Evolutionary conservation across 2,888 invertebrate genomes (phyloP), one percentile per base, ranked within the genome.

Genomic region (Macrosiphum euphorbiae): DNA sequence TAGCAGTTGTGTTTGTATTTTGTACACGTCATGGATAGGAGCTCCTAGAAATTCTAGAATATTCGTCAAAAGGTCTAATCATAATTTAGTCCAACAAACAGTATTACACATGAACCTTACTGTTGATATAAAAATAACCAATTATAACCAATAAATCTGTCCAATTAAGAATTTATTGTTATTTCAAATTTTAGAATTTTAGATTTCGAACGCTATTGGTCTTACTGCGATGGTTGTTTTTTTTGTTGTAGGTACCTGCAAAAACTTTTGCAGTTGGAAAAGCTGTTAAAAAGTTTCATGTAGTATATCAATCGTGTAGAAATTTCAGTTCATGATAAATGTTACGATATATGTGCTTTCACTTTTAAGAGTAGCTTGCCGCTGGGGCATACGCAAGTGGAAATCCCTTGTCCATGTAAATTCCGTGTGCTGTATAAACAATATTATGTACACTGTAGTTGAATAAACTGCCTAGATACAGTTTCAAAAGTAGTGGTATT

Each of bases 321-420:
- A 35, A 78, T 78, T 78, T 88, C 13, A 88, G 55, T 88, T 41
- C 88, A 55, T 35, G 78, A 35, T 35, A 78, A 78, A 78, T 78
- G 35, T 78, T 78, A 78, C 78, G 20, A n/a, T 67, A 78, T 78
- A 78, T 78, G 78, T 20, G 5, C 7, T n/a, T 78, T 35, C 35
- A 7, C 20, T 78, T 78, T 78, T 78, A 20, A 8, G 35, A 35
- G 35, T 35, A 78, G 35, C 35, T 44, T 5, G 44, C 44, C 44
- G 44, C 44, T 5, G 7, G n/a, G 20, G 35, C 35, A 78, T 78
- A 78, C 35, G 35, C 35, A 35, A 78, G 78, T 26, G 8, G 35
- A 78, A 78, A 35, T 78, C 1, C 78, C 78, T 35, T 35, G 20
- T 41, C 35, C 35, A 41, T 78, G 35, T 35, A 78, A 78, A 78